Evolutionary conservation across 2,113 vertebrate species (phyloP).

Genomic region (Nothocercus nigrocapillus): DNA sequence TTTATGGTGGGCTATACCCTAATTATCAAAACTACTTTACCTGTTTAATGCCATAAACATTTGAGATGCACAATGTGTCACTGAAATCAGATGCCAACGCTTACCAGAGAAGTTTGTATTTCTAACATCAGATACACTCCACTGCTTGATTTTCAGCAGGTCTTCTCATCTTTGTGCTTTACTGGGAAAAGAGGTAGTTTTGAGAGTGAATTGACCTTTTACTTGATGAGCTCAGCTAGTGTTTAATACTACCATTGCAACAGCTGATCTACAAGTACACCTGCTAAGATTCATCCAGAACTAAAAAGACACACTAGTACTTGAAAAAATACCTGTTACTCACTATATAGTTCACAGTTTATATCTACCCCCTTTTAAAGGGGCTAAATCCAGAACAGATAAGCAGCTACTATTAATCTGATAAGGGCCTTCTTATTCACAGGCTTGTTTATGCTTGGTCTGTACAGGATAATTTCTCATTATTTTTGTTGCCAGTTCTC

Average conservation of each 20-base stretch:
- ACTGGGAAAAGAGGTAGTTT: constrained; percentile 77
- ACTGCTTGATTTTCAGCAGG: constrained; percentile 33
- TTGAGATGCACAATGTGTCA: neutral
- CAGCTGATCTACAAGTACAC: constrained; percentile 7
- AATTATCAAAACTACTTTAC: constrained; percentile 45
- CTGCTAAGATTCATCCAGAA: neutral
- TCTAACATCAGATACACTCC: constrained; percentile 41
- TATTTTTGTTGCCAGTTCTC: neutral
- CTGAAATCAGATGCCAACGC: constrained; percentile 19
- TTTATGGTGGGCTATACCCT: neutral
- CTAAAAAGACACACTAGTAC: neutral
- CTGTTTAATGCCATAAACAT: constrained; percentile 19
- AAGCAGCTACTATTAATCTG: neutral
- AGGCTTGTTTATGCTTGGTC: neutral
- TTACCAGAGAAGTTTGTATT: constrained; percentile 35
- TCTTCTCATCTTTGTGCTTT: constrained; percentile 75
- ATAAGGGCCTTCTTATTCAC: neutral
- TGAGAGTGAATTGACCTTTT: constrained; percentile 9
- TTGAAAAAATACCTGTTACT: constrained; percentile 34
- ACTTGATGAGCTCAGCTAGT: neutral
- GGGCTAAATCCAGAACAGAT: neutral
- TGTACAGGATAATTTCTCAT: neutral
- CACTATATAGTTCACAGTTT: neutral
- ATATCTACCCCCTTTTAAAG: neutral
- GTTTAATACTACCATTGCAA: neutral